Conservation (phyloP, 2,797 vertebrate species). For the Mus spretus region DNA sequence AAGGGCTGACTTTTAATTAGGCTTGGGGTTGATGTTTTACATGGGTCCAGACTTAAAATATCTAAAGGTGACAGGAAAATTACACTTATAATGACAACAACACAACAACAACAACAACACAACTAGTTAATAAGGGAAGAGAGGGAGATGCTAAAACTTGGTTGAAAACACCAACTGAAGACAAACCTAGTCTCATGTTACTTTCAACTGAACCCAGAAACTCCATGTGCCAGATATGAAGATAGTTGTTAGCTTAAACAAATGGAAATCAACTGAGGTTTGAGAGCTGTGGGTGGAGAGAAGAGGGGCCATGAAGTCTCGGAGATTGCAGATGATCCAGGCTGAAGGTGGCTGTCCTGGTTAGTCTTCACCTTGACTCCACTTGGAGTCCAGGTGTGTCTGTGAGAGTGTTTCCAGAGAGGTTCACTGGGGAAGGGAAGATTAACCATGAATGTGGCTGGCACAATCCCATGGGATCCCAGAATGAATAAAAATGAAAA, state of each 20-base stretch:
- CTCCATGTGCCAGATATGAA: neutral
- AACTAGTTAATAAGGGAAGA: neutral
- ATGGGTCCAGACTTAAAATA: neutral
- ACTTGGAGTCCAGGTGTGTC: neutral
- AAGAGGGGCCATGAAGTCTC: neutral
- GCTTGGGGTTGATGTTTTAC: constrained; percentile 23
- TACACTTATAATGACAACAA: neutral
- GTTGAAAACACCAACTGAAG: neutral
- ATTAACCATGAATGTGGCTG: neutral
- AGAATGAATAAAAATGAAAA: neutral
- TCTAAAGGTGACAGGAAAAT: neutral
- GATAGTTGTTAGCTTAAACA: neutral
- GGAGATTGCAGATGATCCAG: neutral
- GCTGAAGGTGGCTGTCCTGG: neutral
- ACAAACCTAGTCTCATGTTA: neutral
- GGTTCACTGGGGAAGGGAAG: neutral
- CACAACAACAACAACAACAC: neutral
- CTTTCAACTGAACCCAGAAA: constrained; percentile 5
- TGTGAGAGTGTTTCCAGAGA: neutral
- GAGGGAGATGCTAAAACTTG: neutral
- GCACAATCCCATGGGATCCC: neutral
- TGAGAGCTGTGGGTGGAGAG: neutral
- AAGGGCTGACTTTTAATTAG: neutral
- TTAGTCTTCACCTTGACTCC: neutral
- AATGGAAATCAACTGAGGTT: neutral